These are phyloP conservation scores for Muscicapa striata DNA, from an alignment of 2,797 vertebrate species.

Conservation along the genomic window DNA sequence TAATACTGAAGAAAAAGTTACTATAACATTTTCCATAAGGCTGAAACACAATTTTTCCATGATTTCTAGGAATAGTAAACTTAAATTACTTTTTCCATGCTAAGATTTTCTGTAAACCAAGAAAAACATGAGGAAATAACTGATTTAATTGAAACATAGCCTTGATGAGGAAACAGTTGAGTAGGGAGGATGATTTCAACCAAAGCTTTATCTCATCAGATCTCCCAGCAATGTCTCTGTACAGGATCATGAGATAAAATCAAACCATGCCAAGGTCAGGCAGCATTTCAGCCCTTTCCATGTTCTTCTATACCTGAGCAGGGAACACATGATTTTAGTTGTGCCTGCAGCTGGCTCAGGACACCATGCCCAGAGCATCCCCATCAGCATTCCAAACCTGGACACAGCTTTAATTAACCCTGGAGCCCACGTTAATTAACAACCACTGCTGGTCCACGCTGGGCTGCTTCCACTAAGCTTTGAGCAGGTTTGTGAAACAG, in stretches of 20 bases:
- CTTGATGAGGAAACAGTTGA: background rate
- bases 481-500: background rate
- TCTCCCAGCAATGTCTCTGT: accelerated
- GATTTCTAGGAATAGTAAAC: background rate
- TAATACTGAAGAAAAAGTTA: background rate
- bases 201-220: background rate
- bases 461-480: background rate
- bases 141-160: background rate
- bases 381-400: accelerated
- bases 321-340: background rate
- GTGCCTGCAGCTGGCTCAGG: background rate
- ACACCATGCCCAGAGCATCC: background rate
- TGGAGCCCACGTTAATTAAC: background rate
- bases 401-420: background rate
- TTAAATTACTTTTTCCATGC: background rate
- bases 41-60: background rate
- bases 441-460: accelerated
- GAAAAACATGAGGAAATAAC: background rate
- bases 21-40: background rate
- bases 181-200: background rate
- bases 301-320: background rate
- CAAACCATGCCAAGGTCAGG: background rate
- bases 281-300: background rate
- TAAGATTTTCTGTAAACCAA: background rate
- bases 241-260: background rate